phyloP scores from a whole-genome alignment of 2,888 invertebrate genomes.

The Agrochola litura region DNA sequence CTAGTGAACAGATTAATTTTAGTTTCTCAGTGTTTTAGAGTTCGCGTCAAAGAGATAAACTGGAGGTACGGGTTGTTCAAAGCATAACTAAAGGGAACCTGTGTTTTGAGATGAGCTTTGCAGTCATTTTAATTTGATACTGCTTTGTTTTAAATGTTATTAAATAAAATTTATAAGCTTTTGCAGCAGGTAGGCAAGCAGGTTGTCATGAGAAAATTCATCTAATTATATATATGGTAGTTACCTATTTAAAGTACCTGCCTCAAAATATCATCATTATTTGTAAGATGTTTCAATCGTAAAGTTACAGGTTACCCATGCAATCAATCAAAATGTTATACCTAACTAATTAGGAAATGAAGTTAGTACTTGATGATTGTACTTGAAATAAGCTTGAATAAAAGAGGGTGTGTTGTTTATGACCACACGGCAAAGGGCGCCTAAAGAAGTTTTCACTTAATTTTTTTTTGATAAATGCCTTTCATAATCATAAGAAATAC shows the following conservation, averaged over 20 bases:
- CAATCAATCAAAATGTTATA: background rate
- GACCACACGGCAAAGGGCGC: background rate
- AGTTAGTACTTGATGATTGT: background rate
- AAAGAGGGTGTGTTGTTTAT: background rate
- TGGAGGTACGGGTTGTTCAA: slow-evolving; percentile 33
- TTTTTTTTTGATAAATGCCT: background rate
- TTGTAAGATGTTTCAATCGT: background rate
- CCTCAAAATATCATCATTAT: background rate
- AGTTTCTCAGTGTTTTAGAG: slow-evolving; percentile 51
- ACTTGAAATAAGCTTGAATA: background rate
- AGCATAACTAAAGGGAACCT: slow-evolving; percentile 28
- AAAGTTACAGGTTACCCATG: background rate
- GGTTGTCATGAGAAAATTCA: no score
- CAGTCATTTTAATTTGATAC: slow-evolving; percentile 12
- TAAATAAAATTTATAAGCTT: slow-evolving; percentile 4
- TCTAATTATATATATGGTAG: background rate
- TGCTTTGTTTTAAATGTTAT: background rate
- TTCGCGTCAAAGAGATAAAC: slow-evolving; percentile 39
- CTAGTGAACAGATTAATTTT: slow-evolving; percentile 62
- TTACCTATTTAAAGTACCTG: background rate
- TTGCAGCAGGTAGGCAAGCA: no score
- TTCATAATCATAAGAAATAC: background rate
- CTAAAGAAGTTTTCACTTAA: background rate
- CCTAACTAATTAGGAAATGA: background rate
- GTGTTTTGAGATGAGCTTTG: slow-evolving; percentile 18